Evolutionary conservation across 2,888 invertebrate species (phyloP).

Genomic region (Molorchus minor): DNA sequence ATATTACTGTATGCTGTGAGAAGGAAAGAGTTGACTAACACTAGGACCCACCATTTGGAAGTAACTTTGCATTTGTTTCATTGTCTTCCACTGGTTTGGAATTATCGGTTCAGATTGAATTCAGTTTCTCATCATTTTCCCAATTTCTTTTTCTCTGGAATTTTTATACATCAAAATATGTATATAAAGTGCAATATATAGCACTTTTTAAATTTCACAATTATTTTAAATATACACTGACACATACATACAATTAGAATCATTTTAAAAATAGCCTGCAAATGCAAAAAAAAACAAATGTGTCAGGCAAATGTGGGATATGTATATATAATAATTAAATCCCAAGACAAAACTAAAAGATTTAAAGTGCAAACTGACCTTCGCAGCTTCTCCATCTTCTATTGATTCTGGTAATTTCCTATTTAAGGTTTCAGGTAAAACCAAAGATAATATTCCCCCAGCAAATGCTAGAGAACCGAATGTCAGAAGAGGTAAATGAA

Average conservation of each 20-base stretch:
- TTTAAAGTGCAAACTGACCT: too few species aligned
- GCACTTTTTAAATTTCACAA: too few species aligned
- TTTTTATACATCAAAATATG: not conserved
- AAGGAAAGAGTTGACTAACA: conserved; percentile 2
- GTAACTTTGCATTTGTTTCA: conserved; percentile 8
- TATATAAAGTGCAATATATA: not conserved
- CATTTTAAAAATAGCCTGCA: too few species aligned
- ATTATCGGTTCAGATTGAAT: not conserved
- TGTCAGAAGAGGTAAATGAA: conserved; percentile 68
- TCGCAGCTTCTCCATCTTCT: conserved; percentile 70
- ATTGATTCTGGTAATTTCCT: conserved; percentile 73
- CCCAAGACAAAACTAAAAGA: too few species aligned
- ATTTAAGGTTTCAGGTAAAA: conserved; percentile 74
- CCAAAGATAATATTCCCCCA: conserved; percentile 67
- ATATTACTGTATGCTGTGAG: too few species aligned
- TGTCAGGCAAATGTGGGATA: too few species aligned
- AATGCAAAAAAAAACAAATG: too few species aligned
- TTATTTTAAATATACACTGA: too few species aligned
- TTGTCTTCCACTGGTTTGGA: conserved; percentile 3
- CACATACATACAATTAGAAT: too few species aligned
- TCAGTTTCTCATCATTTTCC: not conserved
- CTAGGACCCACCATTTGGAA: conserved; percentile 12
- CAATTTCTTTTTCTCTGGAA: not conserved
- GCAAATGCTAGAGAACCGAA: conserved; percentile 68
- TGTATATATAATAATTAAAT: too few species aligned